These are phyloP conservation scores for Cataglyphis livida DNA, from an alignment of 2,888 invertebrate species.

Conservation along the genomic window DNA sequence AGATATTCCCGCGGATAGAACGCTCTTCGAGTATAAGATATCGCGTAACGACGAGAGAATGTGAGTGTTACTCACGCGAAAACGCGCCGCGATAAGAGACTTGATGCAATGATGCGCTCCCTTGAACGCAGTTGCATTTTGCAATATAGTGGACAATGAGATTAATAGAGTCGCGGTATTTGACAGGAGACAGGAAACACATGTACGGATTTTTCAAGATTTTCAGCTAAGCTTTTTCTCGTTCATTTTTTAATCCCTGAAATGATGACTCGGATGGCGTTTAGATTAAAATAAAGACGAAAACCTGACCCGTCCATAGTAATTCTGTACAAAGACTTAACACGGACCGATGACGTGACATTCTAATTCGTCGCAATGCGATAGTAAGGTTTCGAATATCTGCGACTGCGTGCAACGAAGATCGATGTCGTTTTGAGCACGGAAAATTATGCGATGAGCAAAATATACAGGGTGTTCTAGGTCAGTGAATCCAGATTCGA, in stretches of 20 bases:
- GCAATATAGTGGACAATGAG: slow-evolving; percentile 39
- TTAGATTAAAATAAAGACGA: background rate
- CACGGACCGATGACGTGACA: slow-evolving; percentile 22
- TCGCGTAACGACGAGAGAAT: background rate
- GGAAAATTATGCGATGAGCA: slow-evolving; percentile 24
- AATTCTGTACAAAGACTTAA: background rate
- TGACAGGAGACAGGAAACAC: background rate
- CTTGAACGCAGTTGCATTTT: slow-evolving; percentile 41
- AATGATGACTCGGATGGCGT: background rate
- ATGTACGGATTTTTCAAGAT: background rate
- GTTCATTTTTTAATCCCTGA: background rate
- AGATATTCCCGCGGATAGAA: slow-evolving; percentile 22
- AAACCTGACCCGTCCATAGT: background rate
- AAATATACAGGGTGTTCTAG: background rate
- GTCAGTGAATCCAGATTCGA: no score
- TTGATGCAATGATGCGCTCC: slow-evolving; percentile 21
- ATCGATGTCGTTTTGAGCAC: slow-evolving; percentile 36
- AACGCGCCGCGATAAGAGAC: slow-evolving; percentile 32
- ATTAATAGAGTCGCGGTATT: background rate
- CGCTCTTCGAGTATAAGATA: background rate
- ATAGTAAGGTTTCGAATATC: slow-evolving; percentile 45
- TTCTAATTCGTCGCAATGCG: slow-evolving; percentile 41
- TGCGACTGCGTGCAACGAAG: slow-evolving; percentile 35
- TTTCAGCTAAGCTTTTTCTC: background rate
- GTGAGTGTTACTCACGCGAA: background rate